Percentiles rank a stretch among this genome's conserved stretches.
Conservation (phyloP, 2,888 invertebrate species). For the Dioctria rufipes region DNA sequence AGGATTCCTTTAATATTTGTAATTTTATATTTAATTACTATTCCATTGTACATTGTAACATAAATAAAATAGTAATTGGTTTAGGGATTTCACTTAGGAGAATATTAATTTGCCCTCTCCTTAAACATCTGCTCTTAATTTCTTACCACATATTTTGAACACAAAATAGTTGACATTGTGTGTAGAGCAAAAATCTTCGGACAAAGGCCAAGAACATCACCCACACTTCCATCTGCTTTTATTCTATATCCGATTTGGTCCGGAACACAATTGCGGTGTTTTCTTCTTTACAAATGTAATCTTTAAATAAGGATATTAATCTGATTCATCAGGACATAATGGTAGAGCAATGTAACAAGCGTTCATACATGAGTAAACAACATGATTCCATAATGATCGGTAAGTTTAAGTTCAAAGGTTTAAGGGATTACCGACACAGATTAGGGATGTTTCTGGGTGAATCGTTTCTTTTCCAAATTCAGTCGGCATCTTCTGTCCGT, state of each 20-base stretch:
- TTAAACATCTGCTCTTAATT: constrained; percentile 27
- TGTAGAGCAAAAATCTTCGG: not conserved
- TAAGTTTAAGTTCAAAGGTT: constrained; percentile 65
- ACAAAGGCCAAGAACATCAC: constrained; percentile 20
- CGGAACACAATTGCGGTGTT: constrained; percentile 70
- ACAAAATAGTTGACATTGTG: not conserved
- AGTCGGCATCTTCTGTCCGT: constrained; percentile 51
- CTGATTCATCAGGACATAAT: constrained; percentile 57
- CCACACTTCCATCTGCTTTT: constrained; percentile 41
- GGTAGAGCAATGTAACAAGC: constrained; percentile 58
- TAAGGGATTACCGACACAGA: constrained; percentile 69
- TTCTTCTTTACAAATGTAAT: constrained; percentile 61
- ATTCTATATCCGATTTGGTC: constrained; percentile 67
- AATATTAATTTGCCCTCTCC: not conserved
- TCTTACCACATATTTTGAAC: constrained; percentile 2
- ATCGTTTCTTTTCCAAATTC: constrained; percentile 49
- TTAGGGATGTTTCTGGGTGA: constrained; percentile 68
- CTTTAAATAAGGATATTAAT: constrained; percentile 60
- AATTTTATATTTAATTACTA: too few relatives aligned
- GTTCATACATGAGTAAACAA: constrained; percentile 70
- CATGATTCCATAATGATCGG: constrained; percentile 61
- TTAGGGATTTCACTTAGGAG: not conserved
- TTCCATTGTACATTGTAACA: not conserved
- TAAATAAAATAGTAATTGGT: not conserved
- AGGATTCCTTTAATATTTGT: too few relatives aligned